phyloP scores from a whole-genome alignment of 2,113 vertebrate genomes.

The Gyps fulvus region DNA sequence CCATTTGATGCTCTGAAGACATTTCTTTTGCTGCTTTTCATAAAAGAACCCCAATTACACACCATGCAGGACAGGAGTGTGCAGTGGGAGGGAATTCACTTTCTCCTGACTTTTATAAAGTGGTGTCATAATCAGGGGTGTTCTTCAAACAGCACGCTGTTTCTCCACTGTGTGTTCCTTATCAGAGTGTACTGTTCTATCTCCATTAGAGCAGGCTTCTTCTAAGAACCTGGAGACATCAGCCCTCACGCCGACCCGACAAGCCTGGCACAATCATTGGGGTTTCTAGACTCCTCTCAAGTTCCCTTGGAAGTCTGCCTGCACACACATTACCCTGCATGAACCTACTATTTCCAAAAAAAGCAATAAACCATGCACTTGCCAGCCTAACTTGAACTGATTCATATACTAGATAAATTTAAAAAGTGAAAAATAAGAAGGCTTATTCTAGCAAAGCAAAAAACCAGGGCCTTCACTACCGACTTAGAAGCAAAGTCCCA shows the following conservation, averaged over 20 bases:
- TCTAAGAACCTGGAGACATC: not conserved
- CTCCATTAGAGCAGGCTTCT: not conserved
- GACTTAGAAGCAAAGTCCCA: not conserved
- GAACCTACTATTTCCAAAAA: not conserved
- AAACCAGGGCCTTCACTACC: not conserved
- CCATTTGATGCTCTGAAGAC: not conserved
- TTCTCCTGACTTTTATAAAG: not conserved
- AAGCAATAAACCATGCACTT: rapidly evolving
- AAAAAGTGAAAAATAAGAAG: not conserved
- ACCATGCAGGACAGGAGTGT: not conserved
- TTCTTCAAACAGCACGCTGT: not conserved
- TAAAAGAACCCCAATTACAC: not conserved
- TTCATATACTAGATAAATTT: not conserved
- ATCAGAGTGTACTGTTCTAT: not conserved
- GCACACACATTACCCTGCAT: not conserved
- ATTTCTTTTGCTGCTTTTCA: not conserved
- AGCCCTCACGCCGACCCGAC: rapidly evolving
- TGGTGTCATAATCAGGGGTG: not conserved
- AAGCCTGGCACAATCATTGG: not conserved
- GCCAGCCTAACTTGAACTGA: not conserved
- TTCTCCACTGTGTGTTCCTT: not conserved
- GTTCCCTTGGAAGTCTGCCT: constrained; percentile 1
- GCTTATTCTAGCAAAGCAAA: not conserved
- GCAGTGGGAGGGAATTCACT: not conserved
- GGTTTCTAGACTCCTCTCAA: not conserved